Percentiles rank a stretch among this genome's conserved stretches.
Evolutionary conservation across 2,888 invertebrate genomes (phyloP).

Genomic region (Mayetiola destructor): DNA sequence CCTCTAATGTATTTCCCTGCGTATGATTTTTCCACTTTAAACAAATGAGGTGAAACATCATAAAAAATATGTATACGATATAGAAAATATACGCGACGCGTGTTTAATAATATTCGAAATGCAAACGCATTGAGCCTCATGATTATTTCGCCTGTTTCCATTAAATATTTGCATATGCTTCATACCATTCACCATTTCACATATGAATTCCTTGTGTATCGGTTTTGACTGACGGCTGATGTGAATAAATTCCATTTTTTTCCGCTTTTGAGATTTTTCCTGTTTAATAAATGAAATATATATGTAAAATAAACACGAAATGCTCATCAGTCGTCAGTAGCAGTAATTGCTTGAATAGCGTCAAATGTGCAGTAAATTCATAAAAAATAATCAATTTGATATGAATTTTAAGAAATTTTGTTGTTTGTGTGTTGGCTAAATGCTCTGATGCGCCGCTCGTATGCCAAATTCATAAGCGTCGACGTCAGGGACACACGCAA

Average conservation of each 20-base stretch:
- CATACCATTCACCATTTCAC: too few species aligned
- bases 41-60: slow-evolving; percentile 10
- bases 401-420: slow-evolving; percentile 7
- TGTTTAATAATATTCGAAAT: too few species aligned
- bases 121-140: slow-evolving; percentile 4
- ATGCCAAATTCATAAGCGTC: too few species aligned
- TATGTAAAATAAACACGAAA: not conserved
- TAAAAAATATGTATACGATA: too few species aligned
- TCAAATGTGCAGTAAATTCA: slow-evolving; percentile 10
- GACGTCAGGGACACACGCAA: slow-evolving; percentile 6
- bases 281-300: not conserved
- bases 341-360: slow-evolving; percentile 7
- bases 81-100: not conserved
- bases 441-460: too few species aligned
- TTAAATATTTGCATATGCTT: slow-evolving; percentile 3
- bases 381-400: slow-evolving; percentile 3
- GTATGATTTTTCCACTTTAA: too few species aligned
- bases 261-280: not conserved
- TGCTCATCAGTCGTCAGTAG: too few species aligned
- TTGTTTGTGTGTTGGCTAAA: not conserved
- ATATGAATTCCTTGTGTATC: too few species aligned
- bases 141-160: slow-evolving; percentile 4
- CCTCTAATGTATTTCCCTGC: slow-evolving; percentile 1
- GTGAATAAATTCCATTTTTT: not conserved
- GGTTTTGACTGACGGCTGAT: not conserved